Evolutionary conservation across 2,797 vertebrate species (phyloP).

Genomic region (Cyclura pinguis): DNA sequence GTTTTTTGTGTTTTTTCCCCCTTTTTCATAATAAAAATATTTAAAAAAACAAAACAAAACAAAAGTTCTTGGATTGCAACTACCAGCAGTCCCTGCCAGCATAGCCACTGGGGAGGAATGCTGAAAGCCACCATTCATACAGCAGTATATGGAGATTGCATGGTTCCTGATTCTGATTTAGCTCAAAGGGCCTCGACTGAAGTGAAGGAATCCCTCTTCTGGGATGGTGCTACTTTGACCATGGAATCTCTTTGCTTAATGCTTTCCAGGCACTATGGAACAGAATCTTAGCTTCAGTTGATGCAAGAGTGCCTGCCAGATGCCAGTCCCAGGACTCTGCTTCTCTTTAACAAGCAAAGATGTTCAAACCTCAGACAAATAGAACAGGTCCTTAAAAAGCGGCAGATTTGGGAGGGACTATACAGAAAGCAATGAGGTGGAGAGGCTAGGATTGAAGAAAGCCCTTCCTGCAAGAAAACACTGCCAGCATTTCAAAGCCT

Average conservation of each 20-base stretch:
- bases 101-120: no score
- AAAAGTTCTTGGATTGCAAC: no score
- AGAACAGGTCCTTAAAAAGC: neutral
- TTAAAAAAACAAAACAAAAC: no score
- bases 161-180: no score
- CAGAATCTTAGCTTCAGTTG: neutral
- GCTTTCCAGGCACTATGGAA: neutral
- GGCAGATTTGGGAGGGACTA: neutral
- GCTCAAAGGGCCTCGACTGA: neutral
- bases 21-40: no score
- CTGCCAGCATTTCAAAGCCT: neutral
- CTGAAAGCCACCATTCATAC: no score
- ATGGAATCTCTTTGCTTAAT: fast-evolving
- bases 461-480: neutral
- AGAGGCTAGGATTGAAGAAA: constrained; percentile 11
- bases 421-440: neutral
- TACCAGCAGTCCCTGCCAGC: no score
- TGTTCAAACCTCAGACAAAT: neutral
- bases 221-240: neutral
- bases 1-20: no score
- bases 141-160: no score
- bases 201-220: neutral
- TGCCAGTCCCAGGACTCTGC: neutral
- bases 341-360: neutral
- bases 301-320: neutral